Evolutionary conservation across 2,797 vertebrate genomes (phyloP).

Genomic region (Cossypha polioptera): DNA sequence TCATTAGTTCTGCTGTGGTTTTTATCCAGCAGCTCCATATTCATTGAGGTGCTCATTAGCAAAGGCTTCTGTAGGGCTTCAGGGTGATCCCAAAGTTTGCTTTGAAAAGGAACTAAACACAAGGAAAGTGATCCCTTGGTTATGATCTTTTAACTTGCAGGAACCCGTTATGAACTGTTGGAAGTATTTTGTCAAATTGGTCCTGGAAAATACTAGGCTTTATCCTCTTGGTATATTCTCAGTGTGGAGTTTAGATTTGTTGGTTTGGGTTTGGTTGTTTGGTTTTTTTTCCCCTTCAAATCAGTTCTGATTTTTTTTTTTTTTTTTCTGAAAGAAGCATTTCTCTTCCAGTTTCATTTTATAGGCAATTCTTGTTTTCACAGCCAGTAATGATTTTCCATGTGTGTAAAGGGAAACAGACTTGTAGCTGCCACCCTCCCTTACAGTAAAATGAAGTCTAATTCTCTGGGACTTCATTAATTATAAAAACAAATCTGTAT

Average conservation of each 20-base stretch:
- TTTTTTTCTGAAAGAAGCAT: background rate
- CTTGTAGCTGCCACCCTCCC: background rate
- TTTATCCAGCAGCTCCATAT: background rate
- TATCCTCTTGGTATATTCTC: background rate
- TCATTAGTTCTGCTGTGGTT: background rate
- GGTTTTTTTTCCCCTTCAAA: background rate
- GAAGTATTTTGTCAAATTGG: background rate
- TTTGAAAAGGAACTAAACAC: background rate
- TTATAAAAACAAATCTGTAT: constrained; percentile 45
- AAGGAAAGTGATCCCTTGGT: background rate
- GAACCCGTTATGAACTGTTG: background rate
- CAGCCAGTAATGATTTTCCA: background rate
- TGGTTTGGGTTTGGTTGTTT: background rate
- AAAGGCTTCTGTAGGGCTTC: background rate
- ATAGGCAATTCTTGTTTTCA: background rate
- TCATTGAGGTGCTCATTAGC: background rate
- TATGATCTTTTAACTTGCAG: background rate
- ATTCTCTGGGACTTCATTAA: constrained; percentile 46
- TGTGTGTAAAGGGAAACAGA: background rate
- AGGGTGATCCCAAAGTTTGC: background rate
- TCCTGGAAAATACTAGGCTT: background rate
- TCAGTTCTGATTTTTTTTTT: background rate
- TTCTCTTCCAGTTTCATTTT: background rate
- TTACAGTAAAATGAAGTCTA: background rate
- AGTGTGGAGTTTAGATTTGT: background rate